Conservation (phyloP, 2,797 vertebrate species). For the Dendrocincla tyrannina region DNA sequence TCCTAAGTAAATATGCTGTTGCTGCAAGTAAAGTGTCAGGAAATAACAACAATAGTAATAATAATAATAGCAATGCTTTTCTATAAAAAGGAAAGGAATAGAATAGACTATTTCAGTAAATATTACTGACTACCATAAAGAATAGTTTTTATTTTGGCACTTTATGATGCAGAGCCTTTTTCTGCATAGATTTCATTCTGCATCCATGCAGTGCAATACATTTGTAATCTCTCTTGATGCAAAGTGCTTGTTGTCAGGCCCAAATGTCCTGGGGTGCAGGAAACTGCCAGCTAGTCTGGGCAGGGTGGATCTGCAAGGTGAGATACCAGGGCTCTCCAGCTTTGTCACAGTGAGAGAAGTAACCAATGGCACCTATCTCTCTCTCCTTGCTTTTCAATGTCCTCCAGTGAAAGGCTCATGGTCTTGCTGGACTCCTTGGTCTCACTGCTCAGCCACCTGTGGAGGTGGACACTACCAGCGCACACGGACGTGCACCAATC, state of each 20-base stretch:
- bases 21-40: background rate
- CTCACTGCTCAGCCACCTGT: conserved; percentile 92
- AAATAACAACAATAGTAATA: background rate
- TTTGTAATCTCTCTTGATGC: background rate
- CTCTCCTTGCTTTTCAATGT: conserved; percentile 31
- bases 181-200: background rate
- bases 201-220: background rate
- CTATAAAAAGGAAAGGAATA: background rate
- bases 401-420: conserved; percentile 89
- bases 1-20: background rate
- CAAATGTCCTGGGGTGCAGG: background rate
- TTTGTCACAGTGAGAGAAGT: background rate
- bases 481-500: conserved; percentile 92
- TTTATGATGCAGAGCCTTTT: background rate
- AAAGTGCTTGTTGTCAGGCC: background rate
- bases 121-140: background rate
- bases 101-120: background rate
- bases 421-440: conserved; percentile 99
- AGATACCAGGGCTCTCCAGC: background rate
- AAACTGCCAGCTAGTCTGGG: background rate
- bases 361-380: background rate
- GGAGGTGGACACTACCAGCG: conserved; percentile 97
- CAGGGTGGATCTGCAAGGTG: background rate
- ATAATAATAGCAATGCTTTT: background rate
- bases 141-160: background rate